Percentiles rank a stretch among this genome's conserved stretches.
Conservation (phyloP, 2,113 vertebrate species). For the Platycercus adscitus region DNA sequence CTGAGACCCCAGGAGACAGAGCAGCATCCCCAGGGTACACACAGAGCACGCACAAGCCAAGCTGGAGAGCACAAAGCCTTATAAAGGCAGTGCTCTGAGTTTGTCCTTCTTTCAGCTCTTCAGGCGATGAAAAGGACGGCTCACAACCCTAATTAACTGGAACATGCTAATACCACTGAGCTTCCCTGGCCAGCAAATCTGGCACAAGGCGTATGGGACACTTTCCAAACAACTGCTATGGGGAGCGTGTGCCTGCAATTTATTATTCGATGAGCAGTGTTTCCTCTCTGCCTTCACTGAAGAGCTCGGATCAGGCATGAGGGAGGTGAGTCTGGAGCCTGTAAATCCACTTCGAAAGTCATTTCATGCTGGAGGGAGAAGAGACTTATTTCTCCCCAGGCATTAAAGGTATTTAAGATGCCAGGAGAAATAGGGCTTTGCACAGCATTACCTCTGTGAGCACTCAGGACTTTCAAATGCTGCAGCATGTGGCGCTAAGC, state of each 20-base stretch:
- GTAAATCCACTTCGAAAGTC: slow-evolving; percentile 13
- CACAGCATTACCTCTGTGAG: not conserved
- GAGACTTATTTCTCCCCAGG: slow-evolving; percentile 1
- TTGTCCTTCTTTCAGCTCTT: slow-evolving; percentile 47
- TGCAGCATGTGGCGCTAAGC: not conserved
- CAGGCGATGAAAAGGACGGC: slow-evolving; percentile 45
- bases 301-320: not conserved
- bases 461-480: not conserved
- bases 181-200: slow-evolving; percentile 50
- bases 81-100: slow-evolving; percentile 44
- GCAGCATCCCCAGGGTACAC: not conserved
- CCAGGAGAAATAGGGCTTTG: not conserved
- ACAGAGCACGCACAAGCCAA: not conserved
- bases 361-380: not conserved
- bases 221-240: slow-evolving; percentile 53
- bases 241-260: slow-evolving; percentile 17
- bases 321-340: slow-evolving; percentile 4
- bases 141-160: slow-evolving; percentile 59
- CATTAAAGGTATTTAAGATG: not conserved
- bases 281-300: not conserved
- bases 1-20: not conserved
- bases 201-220: not conserved
- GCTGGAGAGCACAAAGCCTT: slow-evolving; percentile 41
- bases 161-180: slow-evolving; percentile 56
- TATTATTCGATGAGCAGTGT: not conserved